Base-by-base conservation (phyloP, 2,888 invertebrate genomes). In the Scaptomyza cyrtandrae region DNA sequence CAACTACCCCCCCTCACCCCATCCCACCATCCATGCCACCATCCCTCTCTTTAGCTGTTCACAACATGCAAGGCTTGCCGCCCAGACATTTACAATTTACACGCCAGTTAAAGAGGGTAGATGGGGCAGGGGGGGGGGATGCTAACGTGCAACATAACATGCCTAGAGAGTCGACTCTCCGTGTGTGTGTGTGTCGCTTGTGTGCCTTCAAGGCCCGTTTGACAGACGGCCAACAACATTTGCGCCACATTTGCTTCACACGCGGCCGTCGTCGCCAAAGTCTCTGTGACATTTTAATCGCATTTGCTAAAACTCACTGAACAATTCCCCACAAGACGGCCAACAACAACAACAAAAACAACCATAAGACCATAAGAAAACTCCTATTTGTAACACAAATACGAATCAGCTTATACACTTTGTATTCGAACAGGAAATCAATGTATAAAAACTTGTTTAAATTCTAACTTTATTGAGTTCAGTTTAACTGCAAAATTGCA, bases 281-380 rank as follows among this genome's bases (percentile, higher is more conserved):
- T 85, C 89, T 80, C 66, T 57, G 68, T 82, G 91, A 91, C 90
- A 91, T 90, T 90, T 91, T 90, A 90, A 90, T 90, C 90, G 90
- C 90, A 91, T 90, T 90, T 90, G 89, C 91, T 89, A 79, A 91
- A 89, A 90, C 88, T 88, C 90, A 90, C 73, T 91, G 90, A 91
- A 81, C 91, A 90, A 90, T 90, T 90, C 90, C 75, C 73, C 80
- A 45, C 56, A 50, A 67, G 61, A 64, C 56, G 59, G 67, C 41
- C 41, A 41, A 16, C 41, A 41, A 41, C 41, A 41, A 37, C 37
- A 33, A 10, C 58, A 39, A 63, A 41, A 14, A 45, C 14, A 74
- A 74, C 58, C 61, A 24, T 5, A 3, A 3, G 24, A 65, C 72
- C 14, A 37, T 9, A 35, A 53, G 24, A 24, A 24, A 24, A 24